phyloP scores from a whole-genome alignment of 1,140 invertebrate species.

The Episyrphus balteatus region DNA sequence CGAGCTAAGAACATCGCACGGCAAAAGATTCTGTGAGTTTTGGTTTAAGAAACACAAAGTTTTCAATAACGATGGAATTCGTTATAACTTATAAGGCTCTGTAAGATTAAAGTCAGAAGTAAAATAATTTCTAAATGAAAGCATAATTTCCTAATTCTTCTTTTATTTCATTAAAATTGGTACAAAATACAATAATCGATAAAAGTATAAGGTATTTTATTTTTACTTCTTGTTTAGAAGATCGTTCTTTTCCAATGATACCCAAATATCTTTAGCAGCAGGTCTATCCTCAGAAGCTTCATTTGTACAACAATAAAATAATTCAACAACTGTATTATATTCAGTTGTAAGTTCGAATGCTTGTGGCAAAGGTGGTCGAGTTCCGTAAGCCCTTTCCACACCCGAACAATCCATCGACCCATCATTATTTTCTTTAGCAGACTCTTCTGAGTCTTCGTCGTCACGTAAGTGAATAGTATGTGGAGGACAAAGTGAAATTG shows the following conservation, averaged over 20 bases:
- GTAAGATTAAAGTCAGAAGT: no score
- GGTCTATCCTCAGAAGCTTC: slow-evolving; percentile 48
- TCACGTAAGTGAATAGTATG: slow-evolving; percentile 41
- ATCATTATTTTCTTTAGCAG: background rate
- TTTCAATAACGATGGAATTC: no score
- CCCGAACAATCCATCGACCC: slow-evolving; percentile 4
- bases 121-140: no score
- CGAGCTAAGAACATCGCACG: no score
- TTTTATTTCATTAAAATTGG: no score
- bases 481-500: slow-evolving; percentile 59
- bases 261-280: slow-evolving; percentile 38
- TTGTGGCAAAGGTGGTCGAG: slow-evolving; percentile 55
- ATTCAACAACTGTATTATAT: slow-evolving; percentile 52
- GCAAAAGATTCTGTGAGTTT: no score
- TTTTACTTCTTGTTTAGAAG: no score
- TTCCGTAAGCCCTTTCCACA: slow-evolving; percentile 38
- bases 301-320: slow-evolving; percentile 64
- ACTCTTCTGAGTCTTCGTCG: slow-evolving; percentile 22
- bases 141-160: no score
- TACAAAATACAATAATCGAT: no score
- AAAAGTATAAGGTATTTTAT: no score
- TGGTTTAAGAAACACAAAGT: no score
- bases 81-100: no score
- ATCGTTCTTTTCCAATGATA: slow-evolving; percentile 12
- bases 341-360: slow-evolving; percentile 44